Base-by-base conservation (phyloP, 2,113 vertebrate species). In the Otis tarda region DNA sequence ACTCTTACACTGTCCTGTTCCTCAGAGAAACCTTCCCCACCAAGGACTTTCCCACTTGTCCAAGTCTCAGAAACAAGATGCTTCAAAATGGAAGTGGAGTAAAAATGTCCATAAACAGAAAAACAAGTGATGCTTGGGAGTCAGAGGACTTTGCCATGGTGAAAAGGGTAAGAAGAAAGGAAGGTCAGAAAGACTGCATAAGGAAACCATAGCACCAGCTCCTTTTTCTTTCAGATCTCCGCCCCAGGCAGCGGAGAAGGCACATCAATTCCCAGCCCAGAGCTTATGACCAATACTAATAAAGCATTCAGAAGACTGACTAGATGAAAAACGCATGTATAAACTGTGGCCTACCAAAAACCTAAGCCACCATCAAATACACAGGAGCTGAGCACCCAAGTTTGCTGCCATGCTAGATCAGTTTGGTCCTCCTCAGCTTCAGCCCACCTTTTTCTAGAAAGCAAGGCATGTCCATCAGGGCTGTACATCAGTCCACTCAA, bases 201-300 rank as follows among this genome's bases (percentile, higher is more conserved):
- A 82, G 37, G 61, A 91, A 83, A 37, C 45, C 79, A 64, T 15
- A 77, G 50, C 16, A 80, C 52, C 69, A 92, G 57, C 73, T 92
- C 47, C 83, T 87, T 80, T 50, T 80, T 47, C 68, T 69, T 77
- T 5, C n/a, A 20, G 18, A 39, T 75, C 60, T 41, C 43, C 0
- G 7, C 68, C 50, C 33, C 68, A 78, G 83, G 88, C 84, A 87
- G 50, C 20, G 20, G 5, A 83, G 63, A 87, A 52, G 57, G 37
- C 73, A 89, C 45, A 82, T 68, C 87, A 79, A 61, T 81, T 96
- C 80, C 86, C 80, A 93, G 80, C 27, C 60, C 76, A 82, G 69
- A 61, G 49, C 65, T 92, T 45, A 49, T 2, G 7, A 92, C 64
- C 33, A 56, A 70, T 57, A 50, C n/a, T 47, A 65, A 92, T 68